Base-by-base conservation (phyloP, 2,113 vertebrate genomes). In the Irena cyanogastra region DNA sequence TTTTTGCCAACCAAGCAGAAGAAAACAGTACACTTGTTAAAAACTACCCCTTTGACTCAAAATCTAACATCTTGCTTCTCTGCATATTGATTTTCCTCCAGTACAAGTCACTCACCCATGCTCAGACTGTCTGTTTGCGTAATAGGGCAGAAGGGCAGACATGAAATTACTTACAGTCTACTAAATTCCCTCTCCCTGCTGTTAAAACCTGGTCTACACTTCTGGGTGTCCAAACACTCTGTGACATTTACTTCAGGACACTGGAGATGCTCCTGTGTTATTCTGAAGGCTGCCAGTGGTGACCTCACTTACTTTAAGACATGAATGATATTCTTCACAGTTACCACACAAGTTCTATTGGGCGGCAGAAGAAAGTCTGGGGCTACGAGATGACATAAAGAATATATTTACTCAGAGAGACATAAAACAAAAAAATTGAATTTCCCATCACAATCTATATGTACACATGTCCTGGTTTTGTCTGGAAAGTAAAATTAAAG, bases 131-230 rank as follows among this genome's bases (percentile, higher is more conserved):
- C 56, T 77, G 39, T 30, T 54, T 18, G 13, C 45, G 63, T 84
- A 89, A 83, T 3, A 83, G 56, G 54, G 64, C 63, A 93, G 71
- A 95, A 92, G 53, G 39, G 47, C 54, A 93, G 71, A 88, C 64
- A 78, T 4, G 4, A 84, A 87, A 93, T 94, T 91, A 92, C 56
- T 91, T 81, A 44, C 31, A 60, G 94, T 84, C 91, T 94, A 53
- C 69, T 72, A 71, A 94, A 82, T 82, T 84, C 52, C 76, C 59
- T 82, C 57, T 89, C 41, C 69, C 59, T 90, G 63, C 68, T 89
- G 61, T 52, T 94, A 78, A 89, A 95, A 64, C 16, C 56, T 45
- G 69, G 30, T 33, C 35, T 63, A 47, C 21, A 30, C 28, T 78
- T 78, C 64, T 87, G 69, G 72, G 83, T 37, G 35, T 71, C 63